Percentiles rank a stretch among this genome's conserved stretches.
Evolutionary conservation across 1,140 invertebrate species (phyloP).

Genomic region (Calliphora vicina): DNA sequence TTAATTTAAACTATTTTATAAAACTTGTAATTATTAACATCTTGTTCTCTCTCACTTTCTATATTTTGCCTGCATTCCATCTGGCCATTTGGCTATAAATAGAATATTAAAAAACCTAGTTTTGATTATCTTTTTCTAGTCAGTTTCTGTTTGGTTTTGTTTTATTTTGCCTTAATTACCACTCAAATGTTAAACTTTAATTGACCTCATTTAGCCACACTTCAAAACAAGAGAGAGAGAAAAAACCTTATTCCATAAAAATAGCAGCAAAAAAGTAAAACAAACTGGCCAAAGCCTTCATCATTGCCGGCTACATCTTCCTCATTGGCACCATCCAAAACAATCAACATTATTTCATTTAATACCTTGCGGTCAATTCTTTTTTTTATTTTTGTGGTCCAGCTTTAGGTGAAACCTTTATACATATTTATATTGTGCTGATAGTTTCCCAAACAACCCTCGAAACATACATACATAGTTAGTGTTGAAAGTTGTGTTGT

Average conservation of each 20-base stretch:
- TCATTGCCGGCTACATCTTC: not conserved
- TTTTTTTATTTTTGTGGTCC: not conserved
- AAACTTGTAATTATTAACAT: not conserved
- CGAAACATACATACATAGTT: not conserved
- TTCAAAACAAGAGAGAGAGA: not conserved
- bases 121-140: not conserved
- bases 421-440: not conserved
- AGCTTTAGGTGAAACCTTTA: not conserved
- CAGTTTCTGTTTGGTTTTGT: not conserved
- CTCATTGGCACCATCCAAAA: conserved; percentile 1
- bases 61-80: not conserved
- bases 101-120: not conserved
- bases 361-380: not conserved
- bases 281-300: not conserved
- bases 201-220: conserved; percentile 12
- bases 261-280: not conserved
- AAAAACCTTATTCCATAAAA: not conserved
- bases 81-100: too few relatives aligned
- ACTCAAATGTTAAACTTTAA: conserved; percentile 4
- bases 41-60: not conserved
- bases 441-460: not conserved
- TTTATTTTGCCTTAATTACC: not conserved
- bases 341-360: conserved; percentile 6
- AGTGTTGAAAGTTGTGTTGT: not conserved
- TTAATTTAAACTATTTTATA: not conserved